Evolutionary conservation across 2,113 vertebrate species (phyloP).

Genomic region (Physeter macrocephalus): DNA sequence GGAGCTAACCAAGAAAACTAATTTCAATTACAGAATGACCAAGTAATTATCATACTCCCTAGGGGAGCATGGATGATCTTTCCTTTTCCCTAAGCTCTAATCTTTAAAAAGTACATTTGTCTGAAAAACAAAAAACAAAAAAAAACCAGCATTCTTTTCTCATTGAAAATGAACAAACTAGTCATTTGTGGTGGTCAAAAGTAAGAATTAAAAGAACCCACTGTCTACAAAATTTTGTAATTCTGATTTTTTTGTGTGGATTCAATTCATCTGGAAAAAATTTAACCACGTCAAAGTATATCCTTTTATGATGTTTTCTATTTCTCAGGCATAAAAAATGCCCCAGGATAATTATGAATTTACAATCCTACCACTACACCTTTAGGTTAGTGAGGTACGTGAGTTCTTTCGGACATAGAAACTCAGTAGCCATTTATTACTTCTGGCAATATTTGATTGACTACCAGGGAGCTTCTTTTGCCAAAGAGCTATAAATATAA

Average conservation of each 20-base stretch:
- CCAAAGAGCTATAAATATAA: constrained; percentile 23
- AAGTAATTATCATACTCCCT: background rate
- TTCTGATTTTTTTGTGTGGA: background rate
- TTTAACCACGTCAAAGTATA: background rate
- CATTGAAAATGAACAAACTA: constrained; percentile 3
- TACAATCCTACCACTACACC: background rate
- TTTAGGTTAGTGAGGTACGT: background rate
- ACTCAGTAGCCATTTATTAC: background rate
- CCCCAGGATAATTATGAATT: background rate
- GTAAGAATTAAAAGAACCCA: background rate
- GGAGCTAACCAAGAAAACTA: background rate
- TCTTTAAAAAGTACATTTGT: background rate
- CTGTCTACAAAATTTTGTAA: background rate
- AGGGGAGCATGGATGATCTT: background rate
- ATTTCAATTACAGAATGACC: background rate
- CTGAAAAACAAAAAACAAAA: background rate
- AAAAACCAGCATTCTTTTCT: background rate
- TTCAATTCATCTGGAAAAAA: constrained; percentile 1
- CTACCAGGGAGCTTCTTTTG: background rate
- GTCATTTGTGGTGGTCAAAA: constrained; percentile 47
- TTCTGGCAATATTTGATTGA: constrained; percentile 15
- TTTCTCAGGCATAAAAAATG: background rate
- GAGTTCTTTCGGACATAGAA: background rate
- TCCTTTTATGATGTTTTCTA: background rate
- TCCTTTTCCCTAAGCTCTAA: background rate